Base-by-base conservation (phyloP, 1,140 invertebrate species). In the Pteromalus puparum region DNA sequence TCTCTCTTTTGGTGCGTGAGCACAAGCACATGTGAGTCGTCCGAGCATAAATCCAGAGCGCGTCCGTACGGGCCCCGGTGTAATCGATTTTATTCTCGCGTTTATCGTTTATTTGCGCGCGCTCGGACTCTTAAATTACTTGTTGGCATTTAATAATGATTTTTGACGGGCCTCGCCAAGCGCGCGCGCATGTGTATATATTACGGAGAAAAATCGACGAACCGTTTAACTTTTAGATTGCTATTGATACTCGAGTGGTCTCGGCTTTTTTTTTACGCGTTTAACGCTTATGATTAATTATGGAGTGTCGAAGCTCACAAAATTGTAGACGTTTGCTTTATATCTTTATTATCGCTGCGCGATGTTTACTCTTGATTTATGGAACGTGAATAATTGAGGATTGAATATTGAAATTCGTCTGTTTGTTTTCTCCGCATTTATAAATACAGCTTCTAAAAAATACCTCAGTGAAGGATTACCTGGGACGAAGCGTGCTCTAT, bases 51-150 rank as follows among this genome's bases (percentile, higher is more conserved):
- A 80, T 80, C 68, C 21, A 42, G n/a, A 70, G 67, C 42, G 30
- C 70, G 48, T 18, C 21, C 48, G 30, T 68, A 26, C 65, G 34
- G 18, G 21, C 0, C 28, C 48, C 42, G 15, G n/a, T 70, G 78
- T 85, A 85, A 85, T 85, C 83, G 83, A 85, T 85, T 85, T 85
- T 85, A 85, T 85, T 85, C 83, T 85, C 83, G 83, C 83, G 76
- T 75, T 84, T 75, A 80, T 80, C 83, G 67, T 84, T 84, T 84
- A 84, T 84, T 84, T 84, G 76, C 65, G 34, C 78, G 42, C 6
- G 46, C 76, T 10, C 26, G 61, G 30, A n/a, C 84, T 82, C 80
- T 77, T 76, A 85, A 85, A 85, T 85, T 85, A 85, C 83, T 84
- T 76, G 72, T 85, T 81, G 83, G 79, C 78, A 46, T 76, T 81